phyloP scores from a whole-genome alignment of 2,113 vertebrate genomes.

The Pluvianellus socialis region DNA sequence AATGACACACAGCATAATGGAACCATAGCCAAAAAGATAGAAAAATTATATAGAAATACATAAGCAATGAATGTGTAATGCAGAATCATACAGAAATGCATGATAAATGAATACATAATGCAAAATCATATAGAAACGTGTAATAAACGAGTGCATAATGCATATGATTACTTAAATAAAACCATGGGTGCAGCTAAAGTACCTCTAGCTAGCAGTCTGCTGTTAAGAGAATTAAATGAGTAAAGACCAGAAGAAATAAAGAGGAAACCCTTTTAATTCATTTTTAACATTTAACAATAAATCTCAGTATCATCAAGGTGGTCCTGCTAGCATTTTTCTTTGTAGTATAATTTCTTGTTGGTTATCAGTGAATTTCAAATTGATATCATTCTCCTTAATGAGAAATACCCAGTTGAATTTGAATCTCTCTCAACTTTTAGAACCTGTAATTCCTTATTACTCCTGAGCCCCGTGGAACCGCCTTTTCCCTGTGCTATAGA shows the following conservation, averaged over 20 bases:
- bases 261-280: not conserved
- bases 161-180: not conserved
- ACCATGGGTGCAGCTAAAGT: not conserved
- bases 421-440: not conserved
- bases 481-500: not conserved
- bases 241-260: not conserved
- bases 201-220: not conserved
- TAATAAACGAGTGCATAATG: not conserved
- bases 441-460: not conserved
- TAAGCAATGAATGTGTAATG: not conserved
- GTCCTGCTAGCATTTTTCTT: not conserved
- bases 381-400: not conserved
- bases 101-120: not conserved
- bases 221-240: not conserved
- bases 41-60: not conserved
- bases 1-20: not conserved
- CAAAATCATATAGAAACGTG: not conserved
- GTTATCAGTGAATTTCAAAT: not conserved
- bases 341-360: not conserved
- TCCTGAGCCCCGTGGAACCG: not conserved
- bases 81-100: not conserved
- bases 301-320: not conserved
- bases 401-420: not conserved
- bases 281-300: not conserved
- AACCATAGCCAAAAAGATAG: not conserved